Conservation (phyloP, 2,888 invertebrate species). For the Eulithis testata region DNA sequence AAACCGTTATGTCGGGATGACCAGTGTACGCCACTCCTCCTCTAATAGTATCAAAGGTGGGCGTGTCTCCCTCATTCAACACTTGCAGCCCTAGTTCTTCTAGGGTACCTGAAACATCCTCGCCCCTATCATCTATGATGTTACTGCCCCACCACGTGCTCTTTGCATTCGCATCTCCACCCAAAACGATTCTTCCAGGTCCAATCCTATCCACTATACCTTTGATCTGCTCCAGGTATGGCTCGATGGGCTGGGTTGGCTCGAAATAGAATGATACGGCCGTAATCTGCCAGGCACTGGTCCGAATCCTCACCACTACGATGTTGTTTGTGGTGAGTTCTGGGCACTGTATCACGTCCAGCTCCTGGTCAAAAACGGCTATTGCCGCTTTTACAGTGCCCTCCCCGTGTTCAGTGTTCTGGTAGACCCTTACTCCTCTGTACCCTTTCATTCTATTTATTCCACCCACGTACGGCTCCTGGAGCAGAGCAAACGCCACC, state of each 20-base stretch:
- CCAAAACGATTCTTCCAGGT: too few species aligned
- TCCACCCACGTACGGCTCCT: too few species aligned
- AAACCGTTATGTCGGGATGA: not conserved
- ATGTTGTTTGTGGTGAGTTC: too few species aligned
- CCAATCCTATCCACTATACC: too few species aligned
- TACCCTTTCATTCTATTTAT: too few species aligned
- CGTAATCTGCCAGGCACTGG: not conserved
- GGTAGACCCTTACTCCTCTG: too few species aligned
- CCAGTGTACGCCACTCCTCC: not conserved
- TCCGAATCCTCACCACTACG: not conserved
- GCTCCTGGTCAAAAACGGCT: not conserved
- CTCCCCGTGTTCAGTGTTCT: not conserved
- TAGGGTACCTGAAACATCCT: not conserved
- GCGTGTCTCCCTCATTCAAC: too few species aligned
- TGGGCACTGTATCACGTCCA: too few species aligned
- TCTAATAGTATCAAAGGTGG: not conserved
- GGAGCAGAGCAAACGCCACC: too few species aligned
- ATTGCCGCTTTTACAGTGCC: conserved; percentile 3
- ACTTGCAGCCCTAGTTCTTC: not conserved
- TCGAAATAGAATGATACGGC: not conserved
- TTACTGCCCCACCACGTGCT: too few species aligned
- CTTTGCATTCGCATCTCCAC: too few species aligned
- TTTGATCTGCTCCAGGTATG: not conserved
- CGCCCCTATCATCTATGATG: not conserved
- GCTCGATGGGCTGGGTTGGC: not conserved